Evolutionary conservation across 2,113 vertebrate species (phyloP).

Genomic region (Athene noctua): DNA sequence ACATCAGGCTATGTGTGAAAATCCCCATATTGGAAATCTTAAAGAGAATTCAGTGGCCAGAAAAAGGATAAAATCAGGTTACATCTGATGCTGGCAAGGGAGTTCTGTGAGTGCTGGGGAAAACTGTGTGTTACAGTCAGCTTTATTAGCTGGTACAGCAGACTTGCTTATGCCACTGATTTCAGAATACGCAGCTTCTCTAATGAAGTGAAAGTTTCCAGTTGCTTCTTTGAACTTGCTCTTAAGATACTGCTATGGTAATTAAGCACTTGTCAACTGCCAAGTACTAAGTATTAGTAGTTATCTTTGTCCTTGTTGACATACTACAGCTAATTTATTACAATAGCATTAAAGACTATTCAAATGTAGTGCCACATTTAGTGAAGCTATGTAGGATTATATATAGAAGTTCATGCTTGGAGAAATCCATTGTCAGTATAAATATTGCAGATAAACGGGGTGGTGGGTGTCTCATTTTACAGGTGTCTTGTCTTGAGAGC

Average conservation of each 20-base stretch:
- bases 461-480: background rate
- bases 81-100: background rate
- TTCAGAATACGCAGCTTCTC: background rate
- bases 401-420: background rate
- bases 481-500: background rate
- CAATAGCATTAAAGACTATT: background rate
- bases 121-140: background rate
- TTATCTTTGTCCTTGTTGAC: background rate
- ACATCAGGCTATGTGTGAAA: background rate
- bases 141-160: background rate
- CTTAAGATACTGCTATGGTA: background rate
- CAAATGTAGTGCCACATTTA: background rate
- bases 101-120: background rate
- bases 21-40: background rate
- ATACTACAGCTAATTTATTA: background rate
- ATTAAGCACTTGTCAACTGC: background rate
- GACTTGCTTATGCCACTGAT: background rate
- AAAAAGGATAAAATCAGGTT: background rate
- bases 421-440: background rate
- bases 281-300: background rate
- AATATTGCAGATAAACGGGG: background rate
- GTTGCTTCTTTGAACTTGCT: background rate
- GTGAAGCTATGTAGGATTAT: background rate
- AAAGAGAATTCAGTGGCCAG: background rate
- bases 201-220: background rate